Evolutionary conservation across 2,888 invertebrate genomes (phyloP).

Genomic region (Noctua janthe): DNA sequence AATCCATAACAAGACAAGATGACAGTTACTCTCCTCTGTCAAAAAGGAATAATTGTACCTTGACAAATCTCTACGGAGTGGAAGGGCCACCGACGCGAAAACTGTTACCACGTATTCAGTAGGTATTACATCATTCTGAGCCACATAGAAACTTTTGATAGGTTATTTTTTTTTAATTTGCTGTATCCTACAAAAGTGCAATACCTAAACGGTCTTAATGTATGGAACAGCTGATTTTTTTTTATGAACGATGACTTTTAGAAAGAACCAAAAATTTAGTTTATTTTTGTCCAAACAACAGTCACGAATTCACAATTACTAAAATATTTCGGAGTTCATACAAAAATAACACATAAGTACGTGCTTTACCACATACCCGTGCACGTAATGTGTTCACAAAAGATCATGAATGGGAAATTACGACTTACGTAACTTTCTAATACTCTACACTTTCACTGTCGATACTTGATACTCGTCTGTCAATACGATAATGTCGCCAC

Average conservation of each 20-base stretch:
- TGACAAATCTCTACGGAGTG: neutral
- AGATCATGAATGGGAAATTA: conserved; percentile 48
- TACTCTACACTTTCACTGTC: conserved; percentile 56
- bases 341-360: conserved; percentile 7
- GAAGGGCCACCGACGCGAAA: too few species aligned
- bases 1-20: neutral
- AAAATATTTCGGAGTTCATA: neutral
- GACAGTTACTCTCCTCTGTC: neutral
- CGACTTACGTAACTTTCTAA: conserved; percentile 56
- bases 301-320: neutral
- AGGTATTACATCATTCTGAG: too few species aligned
- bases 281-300: neutral
- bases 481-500: conserved; percentile 55
- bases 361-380: conserved; percentile 28
- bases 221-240: too few species aligned
- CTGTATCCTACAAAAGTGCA: too few species aligned
- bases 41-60: neutral
- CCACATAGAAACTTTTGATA: too few species aligned
- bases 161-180: too few species aligned
- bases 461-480: conserved; percentile 58
- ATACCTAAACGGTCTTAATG: too few species aligned
- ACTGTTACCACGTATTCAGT: too few species aligned
- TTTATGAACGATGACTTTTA: too few species aligned
- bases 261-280: neutral
- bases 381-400: conserved; percentile 41